These are phyloP conservation scores for Drosophila lacertosa DNA, from an alignment of 1,140 invertebrate species.

Conservation along the genomic window DNA sequence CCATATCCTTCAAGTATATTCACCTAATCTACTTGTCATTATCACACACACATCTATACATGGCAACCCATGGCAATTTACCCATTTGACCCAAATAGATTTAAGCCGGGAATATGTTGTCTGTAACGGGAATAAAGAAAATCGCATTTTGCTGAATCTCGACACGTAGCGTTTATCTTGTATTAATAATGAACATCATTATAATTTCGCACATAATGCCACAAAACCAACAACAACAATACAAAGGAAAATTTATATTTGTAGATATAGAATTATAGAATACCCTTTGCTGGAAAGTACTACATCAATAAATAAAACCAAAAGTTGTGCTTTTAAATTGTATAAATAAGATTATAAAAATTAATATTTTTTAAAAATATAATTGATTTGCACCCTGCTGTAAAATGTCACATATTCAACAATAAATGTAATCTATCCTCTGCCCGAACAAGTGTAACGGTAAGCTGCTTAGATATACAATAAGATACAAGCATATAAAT, in stretches of 20 bases:
- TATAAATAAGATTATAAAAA: too few species aligned
- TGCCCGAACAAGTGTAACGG: background rate
- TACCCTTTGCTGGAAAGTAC: background rate
- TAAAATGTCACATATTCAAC: background rate
- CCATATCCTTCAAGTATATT: background rate
- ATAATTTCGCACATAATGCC: conserved; percentile 54
- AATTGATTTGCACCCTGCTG: background rate
- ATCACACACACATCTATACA: background rate
- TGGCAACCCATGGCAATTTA: conserved; percentile 5
- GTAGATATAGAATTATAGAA: background rate
- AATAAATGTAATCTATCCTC: background rate
- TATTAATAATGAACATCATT: conserved; percentile 63
- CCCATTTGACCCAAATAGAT: conserved; percentile 27
- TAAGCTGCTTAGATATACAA: conserved; percentile 27
- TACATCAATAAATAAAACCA: background rate
- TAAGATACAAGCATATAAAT: conserved; percentile 27
- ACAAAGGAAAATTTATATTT: background rate
- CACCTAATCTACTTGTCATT: conserved; percentile 32
- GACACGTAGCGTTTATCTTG: conserved; percentile 55
- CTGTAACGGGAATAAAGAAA: background rate
- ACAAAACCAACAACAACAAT: conserved; percentile 15
- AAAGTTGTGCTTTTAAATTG: too few species aligned
- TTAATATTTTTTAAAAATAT: too few species aligned
- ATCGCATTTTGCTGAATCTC: conserved; percentile 31
- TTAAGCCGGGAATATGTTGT: background rate